phyloP scores from a whole-genome alignment of 2,888 invertebrate species.

The Drosophila percnosoma region DNA sequence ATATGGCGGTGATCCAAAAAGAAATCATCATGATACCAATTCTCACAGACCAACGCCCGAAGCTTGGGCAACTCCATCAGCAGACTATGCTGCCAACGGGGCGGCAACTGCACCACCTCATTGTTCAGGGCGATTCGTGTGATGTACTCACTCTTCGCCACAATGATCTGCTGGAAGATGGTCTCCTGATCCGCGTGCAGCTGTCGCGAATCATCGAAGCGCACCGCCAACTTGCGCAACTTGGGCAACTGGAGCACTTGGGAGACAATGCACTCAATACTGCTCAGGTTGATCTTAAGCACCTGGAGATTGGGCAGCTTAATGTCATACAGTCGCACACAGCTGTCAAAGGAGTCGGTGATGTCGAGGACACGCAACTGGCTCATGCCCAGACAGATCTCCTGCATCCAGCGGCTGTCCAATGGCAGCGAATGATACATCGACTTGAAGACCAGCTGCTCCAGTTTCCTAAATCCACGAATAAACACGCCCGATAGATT shows the following conservation, averaged over 20 bases:
- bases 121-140: constrained; percentile 69
- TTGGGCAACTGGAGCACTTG: constrained; percentile 64
- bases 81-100: constrained; percentile 61
- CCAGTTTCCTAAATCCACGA: constrained; percentile 54
- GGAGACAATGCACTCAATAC: constrained; percentile 56
- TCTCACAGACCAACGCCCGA: constrained; percentile 59
- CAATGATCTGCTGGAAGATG: constrained; percentile 68
- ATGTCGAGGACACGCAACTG: constrained; percentile 61
- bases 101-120: constrained; percentile 63
- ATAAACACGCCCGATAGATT: constrained; percentile 62
- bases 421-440: constrained; percentile 67
- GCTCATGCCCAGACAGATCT: constrained; percentile 64
- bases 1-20: constrained; percentile 62
- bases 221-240: constrained; percentile 56
- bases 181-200: constrained; percentile 66
- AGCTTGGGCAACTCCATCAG: constrained; percentile 63
- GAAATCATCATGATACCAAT: constrained; percentile 68
- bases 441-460: constrained; percentile 67
- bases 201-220: constrained; percentile 68
- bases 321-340: constrained; percentile 55
- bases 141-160: constrained; percentile 69
- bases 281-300: constrained; percentile 68
- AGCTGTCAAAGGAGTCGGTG: constrained; percentile 67
- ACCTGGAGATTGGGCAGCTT: constrained; percentile 70
- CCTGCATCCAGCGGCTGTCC: constrained; percentile 63